phyloP scores from a whole-genome alignment of 2,888 invertebrate genomes.

The Torymus aiolomorphi region DNA sequence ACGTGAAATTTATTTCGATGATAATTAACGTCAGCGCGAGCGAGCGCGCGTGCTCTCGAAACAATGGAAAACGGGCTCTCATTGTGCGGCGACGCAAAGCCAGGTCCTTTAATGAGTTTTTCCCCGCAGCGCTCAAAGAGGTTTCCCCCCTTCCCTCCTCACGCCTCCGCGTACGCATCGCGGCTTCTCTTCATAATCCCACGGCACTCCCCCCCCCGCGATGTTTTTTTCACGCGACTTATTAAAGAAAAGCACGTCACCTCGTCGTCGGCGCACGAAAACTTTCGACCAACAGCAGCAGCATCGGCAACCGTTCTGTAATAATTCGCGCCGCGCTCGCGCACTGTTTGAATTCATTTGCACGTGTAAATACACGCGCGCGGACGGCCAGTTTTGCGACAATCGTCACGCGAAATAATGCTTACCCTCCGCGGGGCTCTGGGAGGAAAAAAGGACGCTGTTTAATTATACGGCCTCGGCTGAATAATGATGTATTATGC shows the following conservation, averaged over 20 bases:
- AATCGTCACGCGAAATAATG: slow-evolving; percentile 41
- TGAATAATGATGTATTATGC: slow-evolving; percentile 3
- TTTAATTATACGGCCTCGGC: slow-evolving; percentile 26
- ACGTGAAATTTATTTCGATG: slow-evolving; percentile 7
- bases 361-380: slow-evolving; percentile 27
- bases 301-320: slow-evolving; percentile 22
- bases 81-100: no score
- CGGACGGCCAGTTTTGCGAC: slow-evolving; percentile 15
- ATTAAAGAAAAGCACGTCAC: neutral
- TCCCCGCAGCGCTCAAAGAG: no score
- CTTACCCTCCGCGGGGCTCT: neutral
- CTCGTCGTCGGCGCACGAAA: neutral
- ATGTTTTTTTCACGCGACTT: slow-evolving; percentile 15
- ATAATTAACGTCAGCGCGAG: neutral
- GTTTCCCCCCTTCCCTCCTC: no score
- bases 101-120: slow-evolving; percentile 31
- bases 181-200: no score
- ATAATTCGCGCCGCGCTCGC: slow-evolving; percentile 28
- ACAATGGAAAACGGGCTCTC: neutral
- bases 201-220: neutral
- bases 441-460: neutral
- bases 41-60: neutral
- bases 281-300: neutral
- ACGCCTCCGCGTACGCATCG: no score
- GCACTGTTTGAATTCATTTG: slow-evolving; percentile 40